phyloP scores from a whole-genome alignment of 2,113 vertebrate genomes.

The Tapirus terrestris region DNA sequence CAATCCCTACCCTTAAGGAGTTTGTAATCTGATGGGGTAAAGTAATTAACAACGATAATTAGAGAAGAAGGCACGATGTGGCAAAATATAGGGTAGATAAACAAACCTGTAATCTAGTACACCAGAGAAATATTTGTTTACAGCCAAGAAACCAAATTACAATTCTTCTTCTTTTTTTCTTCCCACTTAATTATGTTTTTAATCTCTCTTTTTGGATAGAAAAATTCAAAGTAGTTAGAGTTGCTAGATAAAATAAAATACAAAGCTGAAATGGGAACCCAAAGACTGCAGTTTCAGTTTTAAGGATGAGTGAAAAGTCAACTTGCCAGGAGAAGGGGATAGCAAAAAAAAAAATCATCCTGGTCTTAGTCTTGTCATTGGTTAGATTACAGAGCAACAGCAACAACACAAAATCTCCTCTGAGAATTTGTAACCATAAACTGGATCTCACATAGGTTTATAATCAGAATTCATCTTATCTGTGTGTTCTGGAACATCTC shows the following conservation, averaged over 20 bases:
- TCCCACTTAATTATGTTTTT: neutral
- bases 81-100: neutral
- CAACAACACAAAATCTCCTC: neutral
- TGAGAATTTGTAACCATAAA: neutral
- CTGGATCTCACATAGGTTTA: neutral
- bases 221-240: neutral
- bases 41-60: neutral
- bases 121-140: neutral
- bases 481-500: neutral
- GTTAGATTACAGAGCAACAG: neutral
- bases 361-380: neutral
- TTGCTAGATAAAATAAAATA: slow-evolving; percentile 44
- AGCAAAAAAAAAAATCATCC: neutral
- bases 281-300: neutral
- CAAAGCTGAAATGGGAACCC: neutral
- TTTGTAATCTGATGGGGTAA: neutral
- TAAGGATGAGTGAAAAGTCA: slow-evolving; percentile 37
- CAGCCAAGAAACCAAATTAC: neutral
- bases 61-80: neutral
- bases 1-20: neutral
- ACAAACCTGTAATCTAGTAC: neutral
- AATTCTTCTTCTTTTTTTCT: neutral
- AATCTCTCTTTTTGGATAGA: neutral
- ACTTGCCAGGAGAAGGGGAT: neutral
- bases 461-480: neutral